Base-by-base conservation (phyloP, 64 coral and sea anemone genomes). In the Porites lutea region DNA sequence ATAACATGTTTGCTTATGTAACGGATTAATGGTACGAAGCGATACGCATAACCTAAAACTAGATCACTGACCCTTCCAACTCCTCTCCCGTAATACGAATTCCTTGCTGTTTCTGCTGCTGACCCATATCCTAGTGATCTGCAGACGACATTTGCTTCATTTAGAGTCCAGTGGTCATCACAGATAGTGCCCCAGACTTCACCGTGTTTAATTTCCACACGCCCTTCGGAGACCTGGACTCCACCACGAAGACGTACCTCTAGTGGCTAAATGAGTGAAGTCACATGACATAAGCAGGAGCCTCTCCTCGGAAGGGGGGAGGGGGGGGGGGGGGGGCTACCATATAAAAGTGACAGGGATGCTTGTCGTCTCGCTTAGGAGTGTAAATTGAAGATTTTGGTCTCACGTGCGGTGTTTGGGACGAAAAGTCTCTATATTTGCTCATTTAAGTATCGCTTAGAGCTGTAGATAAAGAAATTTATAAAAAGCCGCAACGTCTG, bases 201-300 rank as follows among this genome's bases (percentile, higher is more conserved):
- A 62, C 61, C 22, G 68, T 46, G 48, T 44, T 71, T 87, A 13
- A 87, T 75, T 69, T 93, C 91, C 13, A 93, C 91, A 48, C 91
- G 91, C 19, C 95, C 95, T 62, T 96, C 92, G 19, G 88, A 96
- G 7, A 86, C 65, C 78, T 96, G 76, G 18, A 37, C 81, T 0
- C 95, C 95, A 90, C 95, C 88, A n/a, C 91, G 87, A 66, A 96
- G 74, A 43, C 95, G 79, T 10, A 93, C 59, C 53, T 78, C 81
- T 71, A 47, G 10, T 15, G 80, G 63, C 62, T 91, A 37, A 18
- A 50, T 57, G 4, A 57, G 54, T 9, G 54, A 57, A 57, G 54
- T 57, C 12, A 37, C 1, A 37, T 37, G 27, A 37, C 27, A 37
- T 37, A 37, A 37, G 27, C 27, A 37, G 27, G 27, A 37, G 27